These are phyloP conservation scores for Microtus richardsoni DNA, from an alignment of 2,113 vertebrate genomes.

Conservation along the genomic window DNA sequence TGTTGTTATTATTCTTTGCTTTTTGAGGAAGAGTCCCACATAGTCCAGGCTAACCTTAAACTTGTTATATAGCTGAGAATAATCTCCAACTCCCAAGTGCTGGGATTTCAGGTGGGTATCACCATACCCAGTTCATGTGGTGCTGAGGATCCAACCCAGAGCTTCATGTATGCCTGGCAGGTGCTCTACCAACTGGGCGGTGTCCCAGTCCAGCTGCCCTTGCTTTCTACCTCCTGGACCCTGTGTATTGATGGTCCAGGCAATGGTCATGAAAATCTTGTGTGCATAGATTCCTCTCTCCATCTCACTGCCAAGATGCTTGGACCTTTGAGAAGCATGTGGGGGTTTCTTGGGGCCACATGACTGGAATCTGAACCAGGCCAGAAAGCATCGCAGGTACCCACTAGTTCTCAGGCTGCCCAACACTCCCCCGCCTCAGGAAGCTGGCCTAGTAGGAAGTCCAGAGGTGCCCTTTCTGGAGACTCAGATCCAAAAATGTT, in stretches of 20 bases:
- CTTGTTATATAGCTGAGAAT: background rate
- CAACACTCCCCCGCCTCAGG: fast-evolving
- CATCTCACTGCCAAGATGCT: fast-evolving
- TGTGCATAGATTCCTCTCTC: background rate
- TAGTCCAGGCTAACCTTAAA: background rate
- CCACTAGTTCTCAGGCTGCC: fast-evolving
- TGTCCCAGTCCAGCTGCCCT: background rate
- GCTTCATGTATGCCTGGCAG: background rate
- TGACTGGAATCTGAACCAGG: background rate
- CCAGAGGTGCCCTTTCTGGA: background rate
- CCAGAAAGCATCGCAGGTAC: fast-evolving
- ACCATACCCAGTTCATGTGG: background rate
- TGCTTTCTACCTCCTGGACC: fast-evolving
- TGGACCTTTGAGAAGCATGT: fast-evolving
- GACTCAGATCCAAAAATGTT: fast-evolving
- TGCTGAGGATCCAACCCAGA: background rate
- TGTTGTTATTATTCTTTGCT: background rate
- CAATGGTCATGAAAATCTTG: fast-evolving
- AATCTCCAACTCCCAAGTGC: background rate
- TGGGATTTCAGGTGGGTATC: background rate
- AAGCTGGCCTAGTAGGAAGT: background rate
- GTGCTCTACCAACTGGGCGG: background rate
- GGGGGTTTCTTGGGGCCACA: background rate
- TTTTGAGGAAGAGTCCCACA: background rate
- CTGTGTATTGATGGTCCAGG: fast-evolving